Conservation (phyloP, 1,140 invertebrate genomes). For the Trichoplusia ni region DNA sequence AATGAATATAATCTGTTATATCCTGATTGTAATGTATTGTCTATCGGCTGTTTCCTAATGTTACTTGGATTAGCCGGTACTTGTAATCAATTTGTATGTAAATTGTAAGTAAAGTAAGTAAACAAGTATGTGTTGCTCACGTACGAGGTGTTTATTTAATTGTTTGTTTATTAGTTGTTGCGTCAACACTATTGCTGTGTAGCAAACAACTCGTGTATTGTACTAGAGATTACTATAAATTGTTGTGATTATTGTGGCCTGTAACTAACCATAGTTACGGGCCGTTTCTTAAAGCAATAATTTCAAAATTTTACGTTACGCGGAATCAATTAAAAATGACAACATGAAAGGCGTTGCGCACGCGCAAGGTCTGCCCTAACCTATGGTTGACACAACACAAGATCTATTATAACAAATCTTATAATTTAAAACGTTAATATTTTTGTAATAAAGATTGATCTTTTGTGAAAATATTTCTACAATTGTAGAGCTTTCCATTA, state of each 20-base stretch:
- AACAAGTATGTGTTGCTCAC: neutral
- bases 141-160: conserved; percentile 12
- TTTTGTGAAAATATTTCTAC: no score
- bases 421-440: no score
- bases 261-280: no score
- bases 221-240: neutral
- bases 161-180: neutral
- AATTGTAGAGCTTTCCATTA: no score
- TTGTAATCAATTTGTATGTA: conserved; percentile 11
- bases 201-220: neutral
- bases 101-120: neutral
- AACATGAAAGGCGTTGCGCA: neutral
- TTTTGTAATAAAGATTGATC: no score
- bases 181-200: neutral
- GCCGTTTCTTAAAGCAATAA: neutral
- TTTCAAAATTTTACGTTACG: conserved; percentile 1
- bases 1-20: conserved; percentile 2
- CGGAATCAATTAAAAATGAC: neutral
- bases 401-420: no score
- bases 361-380: neutral
- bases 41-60: conserved; percentile 5
- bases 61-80: neutral
- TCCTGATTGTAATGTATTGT: conserved; percentile 15
- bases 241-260: neutral
- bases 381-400: no score